These are phyloP conservation scores for Strigops habroptila DNA, from an alignment of 2,113 vertebrate genomes.

Conservation along the genomic window DNA sequence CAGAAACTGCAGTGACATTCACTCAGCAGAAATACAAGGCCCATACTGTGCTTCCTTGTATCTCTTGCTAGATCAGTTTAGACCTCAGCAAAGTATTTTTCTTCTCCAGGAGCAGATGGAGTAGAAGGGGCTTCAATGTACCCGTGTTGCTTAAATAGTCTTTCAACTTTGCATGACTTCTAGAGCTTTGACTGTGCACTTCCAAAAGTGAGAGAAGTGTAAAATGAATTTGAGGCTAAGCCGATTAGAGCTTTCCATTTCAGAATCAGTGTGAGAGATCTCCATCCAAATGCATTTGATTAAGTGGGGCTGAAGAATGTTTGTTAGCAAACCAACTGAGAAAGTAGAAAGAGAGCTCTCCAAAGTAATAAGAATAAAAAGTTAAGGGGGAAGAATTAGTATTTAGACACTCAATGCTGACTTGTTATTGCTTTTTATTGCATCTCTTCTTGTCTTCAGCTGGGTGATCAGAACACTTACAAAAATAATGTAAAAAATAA, in stretches of 20 bases:
- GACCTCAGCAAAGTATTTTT: neutral
- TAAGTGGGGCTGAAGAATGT: neutral
- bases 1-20: neutral
- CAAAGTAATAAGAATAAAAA: neutral
- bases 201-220: neutral
- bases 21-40: neutral
- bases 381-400: neutral
- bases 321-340: neutral
- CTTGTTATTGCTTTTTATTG: neutral
- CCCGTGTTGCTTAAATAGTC: neutral
- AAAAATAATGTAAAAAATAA: neutral
- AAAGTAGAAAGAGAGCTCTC: neutral
- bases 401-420: neutral
- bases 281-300: conserved; percentile 13
- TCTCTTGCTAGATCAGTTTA: neutral
- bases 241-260: conserved; percentile 17
- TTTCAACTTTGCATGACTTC: neutral
- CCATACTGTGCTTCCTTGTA: neutral
- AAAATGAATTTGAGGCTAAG: conserved; percentile 8
- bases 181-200: neutral
- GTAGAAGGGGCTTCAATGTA: neutral
- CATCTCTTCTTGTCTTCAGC: neutral
- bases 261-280: neutral
- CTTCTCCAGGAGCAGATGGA: neutral
- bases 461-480: neutral